Conservation (phyloP, 2,888 invertebrate species). For the Synergus itoensis region DNA sequence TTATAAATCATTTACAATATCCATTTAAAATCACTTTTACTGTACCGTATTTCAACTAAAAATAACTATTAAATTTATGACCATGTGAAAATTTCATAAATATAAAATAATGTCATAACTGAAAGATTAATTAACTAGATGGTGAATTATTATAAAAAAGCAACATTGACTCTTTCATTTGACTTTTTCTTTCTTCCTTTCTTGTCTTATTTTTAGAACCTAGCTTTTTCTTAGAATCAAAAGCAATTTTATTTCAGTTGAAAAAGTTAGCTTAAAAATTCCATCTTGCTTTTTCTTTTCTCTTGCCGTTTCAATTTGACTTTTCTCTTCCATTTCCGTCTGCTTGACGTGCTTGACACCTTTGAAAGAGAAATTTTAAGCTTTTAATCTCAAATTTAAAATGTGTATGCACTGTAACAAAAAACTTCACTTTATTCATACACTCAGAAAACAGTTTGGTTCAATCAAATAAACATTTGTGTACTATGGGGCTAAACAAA, state of each 20-base stretch:
- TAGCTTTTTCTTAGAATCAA: neutral
- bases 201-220: slow-evolving; percentile 3
- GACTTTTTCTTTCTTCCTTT: no score
- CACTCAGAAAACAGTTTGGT: no score
- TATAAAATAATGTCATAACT: neutral
- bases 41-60: neutral
- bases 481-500: no score
- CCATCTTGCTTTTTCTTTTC: slow-evolving; percentile 18
- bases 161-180: neutral
- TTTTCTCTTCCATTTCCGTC: slow-evolving; percentile 28
- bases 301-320: slow-evolving; percentile 22
- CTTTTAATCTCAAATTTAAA: slow-evolving; percentile 14
- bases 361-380: neutral
- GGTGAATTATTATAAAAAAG: neutral
- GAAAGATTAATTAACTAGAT: neutral
- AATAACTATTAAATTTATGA: neutral
- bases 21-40: neutral
- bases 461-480: no score
- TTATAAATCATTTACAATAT: neutral
- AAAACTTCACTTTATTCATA: slow-evolving; percentile 21
- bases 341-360: slow-evolving; percentile 9
- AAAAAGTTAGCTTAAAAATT: slow-evolving; percentile 28
- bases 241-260: slow-evolving; percentile 24
- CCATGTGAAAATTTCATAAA: neutral
- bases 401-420: neutral